Base-by-base conservation (phyloP, 1,140 invertebrate species). In the Drosophila paulistorum region DNA sequence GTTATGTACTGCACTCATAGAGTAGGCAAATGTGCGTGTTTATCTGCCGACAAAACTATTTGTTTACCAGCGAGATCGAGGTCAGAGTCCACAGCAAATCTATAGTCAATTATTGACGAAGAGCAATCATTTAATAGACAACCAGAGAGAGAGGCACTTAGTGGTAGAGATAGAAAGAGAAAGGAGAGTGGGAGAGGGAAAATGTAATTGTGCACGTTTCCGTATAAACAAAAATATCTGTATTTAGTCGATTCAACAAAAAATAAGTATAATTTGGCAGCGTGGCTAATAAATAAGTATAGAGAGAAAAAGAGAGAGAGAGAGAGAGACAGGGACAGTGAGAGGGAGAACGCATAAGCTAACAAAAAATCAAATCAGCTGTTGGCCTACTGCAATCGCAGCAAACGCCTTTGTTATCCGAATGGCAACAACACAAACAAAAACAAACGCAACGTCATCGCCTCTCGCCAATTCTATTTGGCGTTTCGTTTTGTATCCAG, bases 381-480 rank as follows among this genome's bases (percentile, higher is more conserved):
- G 74, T 76, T 76, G 73, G 65, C 37, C 58, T 39, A 74, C 65
- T 51, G 45, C 60, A 69, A 58, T 58, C 71, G 39, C 4, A 17
- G 13, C 41, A 14, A 13, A 42, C 10, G 39, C 41, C 39, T 63
- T 33, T 35, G 61, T 17, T 63, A 48, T 33, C 61, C 42, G 30
- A 30, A 30, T 30, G 5, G 26, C 26, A 30, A 45, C 13, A 42
- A 42, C 17, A 7, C 41, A 33, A 58, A 14, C 26, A 57, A 57
- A 26, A 72, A 48, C 71, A 59, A 73, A 64, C 57, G 58, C 35
- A 64, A 35, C 71, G 71, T 73, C 67, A 73, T 54, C 30, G 59
- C 13, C 13, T 20, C 7, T 5, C 14, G 20, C 20, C 20, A 45
- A 45, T 26, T 17, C 9, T 35, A 63, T 45, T 42, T 45, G n/a